Base-by-base conservation (phyloP, 2,113 vertebrate species). In the Oreotragus oreotragus region DNA sequence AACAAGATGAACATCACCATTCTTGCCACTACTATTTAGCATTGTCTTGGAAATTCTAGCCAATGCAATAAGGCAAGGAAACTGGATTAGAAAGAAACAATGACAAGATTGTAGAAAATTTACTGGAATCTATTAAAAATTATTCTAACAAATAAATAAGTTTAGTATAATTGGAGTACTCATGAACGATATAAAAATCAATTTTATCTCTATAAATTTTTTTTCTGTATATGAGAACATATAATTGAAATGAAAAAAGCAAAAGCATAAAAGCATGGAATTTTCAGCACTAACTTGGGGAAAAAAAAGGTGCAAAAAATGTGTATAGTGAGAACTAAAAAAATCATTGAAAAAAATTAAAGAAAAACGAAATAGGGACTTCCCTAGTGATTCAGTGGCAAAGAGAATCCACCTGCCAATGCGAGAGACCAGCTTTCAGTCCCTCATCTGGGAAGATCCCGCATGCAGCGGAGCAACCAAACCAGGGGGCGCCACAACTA, bases 401-500 rank as follows among this genome's bases (percentile, higher is more conserved):
- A 43, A 43, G 70, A 43, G 70, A 43, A 27, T 15, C 23, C 23
- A 27, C 12, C 39, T 76, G 6, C 36, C 70, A 8, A 4, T 76
- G 70, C 70, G 43, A 76, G 39, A 43, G 23, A 43, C 23, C 3
- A 73, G 66, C 36, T 73, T 73, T 39, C 11, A 17, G 1, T 73
- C 66, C 64, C 19, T 25, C 11, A 25, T 25, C 39, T 4, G 70
- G 70, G 36, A 43, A 43, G 70, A 43, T 43, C 12, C 36, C 0
- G 0, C 36, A 27, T 8, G 36, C 70, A 1, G 0, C 0, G 0
- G 23, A 76, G 70, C 70, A 43, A 43, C 23, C 12, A 76, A 15
- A 23, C 23, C 70, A 43, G 6, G 6, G 6, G 6, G 5, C 36
- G 11, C 70, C 6, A 7, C 36, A 43, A 1, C 5, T 43, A 51